A percentile compares a stretch with the other conserved stretches of the same genome.
These are phyloP conservation scores for Netelia melanura DNA, from an alignment of 2,888 invertebrate genomes.

Conservation along the genomic window DNA sequence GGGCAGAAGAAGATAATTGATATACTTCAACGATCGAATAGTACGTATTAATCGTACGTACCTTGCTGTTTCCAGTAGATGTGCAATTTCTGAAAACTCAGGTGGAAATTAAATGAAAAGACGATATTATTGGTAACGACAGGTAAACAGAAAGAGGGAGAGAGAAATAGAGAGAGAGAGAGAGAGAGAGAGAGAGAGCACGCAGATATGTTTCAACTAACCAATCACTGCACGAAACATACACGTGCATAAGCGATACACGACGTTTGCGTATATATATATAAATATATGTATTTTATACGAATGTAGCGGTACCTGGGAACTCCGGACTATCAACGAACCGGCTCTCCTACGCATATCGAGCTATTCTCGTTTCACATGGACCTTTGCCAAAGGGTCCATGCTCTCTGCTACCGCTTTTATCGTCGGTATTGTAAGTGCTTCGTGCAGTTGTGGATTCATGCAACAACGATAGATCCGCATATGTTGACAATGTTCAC, in stretches of 20 bases:
- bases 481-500: neutral
- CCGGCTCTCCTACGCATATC: constrained; percentile 65
- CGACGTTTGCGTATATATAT: neutral
- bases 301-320: constrained; percentile 14
- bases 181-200: too few species aligned
- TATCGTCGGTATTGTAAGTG: constrained; percentile 11
- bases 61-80: too few species aligned
- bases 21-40: too few species aligned
- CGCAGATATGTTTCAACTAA: too few species aligned
- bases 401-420: constrained; percentile 28
- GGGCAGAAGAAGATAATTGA: too few species aligned
- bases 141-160: too few species aligned
- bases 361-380: constrained; percentile 69
- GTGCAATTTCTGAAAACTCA: too few species aligned
- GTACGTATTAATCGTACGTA: too few species aligned
- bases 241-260: neutral
- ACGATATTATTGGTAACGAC: too few species aligned
- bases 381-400: constrained; percentile 71
- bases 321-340: constrained; percentile 48
- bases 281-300: neutral
- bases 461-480: constrained; percentile 26
- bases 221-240: neutral
- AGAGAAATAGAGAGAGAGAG: too few species aligned
- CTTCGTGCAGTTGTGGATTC: neutral
- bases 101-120: too few species aligned